Conservation (phyloP, 1,140 invertebrate genomes). For the Samia ricini region DNA sequence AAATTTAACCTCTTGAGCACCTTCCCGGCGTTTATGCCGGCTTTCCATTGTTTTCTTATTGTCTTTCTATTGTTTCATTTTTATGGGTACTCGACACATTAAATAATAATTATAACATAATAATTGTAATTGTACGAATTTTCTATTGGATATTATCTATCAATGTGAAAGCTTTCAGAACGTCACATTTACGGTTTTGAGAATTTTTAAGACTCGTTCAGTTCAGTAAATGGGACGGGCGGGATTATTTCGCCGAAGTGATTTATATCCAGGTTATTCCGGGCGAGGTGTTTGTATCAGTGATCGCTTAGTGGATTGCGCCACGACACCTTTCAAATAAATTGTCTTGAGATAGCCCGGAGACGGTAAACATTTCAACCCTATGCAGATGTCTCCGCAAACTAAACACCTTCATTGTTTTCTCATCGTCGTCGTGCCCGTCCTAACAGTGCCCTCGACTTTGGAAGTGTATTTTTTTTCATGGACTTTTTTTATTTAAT, state of each 20-base stretch:
- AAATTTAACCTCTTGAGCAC: too few relatives aligned
- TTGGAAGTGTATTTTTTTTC: slow-evolving; percentile 44
- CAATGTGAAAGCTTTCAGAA: slow-evolving; percentile 27
- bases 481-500: slow-evolving; percentile 53
- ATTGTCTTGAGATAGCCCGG: slow-evolving; percentile 68
- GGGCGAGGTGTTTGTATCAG: slow-evolving; percentile 44
- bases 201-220: slow-evolving; percentile 38
- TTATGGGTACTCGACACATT: too few relatives aligned
- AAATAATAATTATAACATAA: too few relatives aligned
- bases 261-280: slow-evolving; percentile 57
- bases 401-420: slow-evolving; percentile 53
- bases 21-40: too few relatives aligned
- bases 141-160: not conserved
- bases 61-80: too few relatives aligned
- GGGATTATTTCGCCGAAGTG: slow-evolving; percentile 50
- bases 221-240: slow-evolving; percentile 49
- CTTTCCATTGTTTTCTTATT: too few relatives aligned
- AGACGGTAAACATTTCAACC: slow-evolving; percentile 65
- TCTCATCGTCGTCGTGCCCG: slow-evolving; percentile 45
- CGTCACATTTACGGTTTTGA: slow-evolving; percentile 18
- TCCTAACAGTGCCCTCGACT: slow-evolving; percentile 52
- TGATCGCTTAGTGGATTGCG: slow-evolving; percentile 68
- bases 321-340: slow-evolving; percentile 73
- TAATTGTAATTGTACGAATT: too few relatives aligned
- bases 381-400: slow-evolving; percentile 65